A percentile compares a stretch with the other conserved stretches of the same genome.
Conservation (phyloP, 2,113 vertebrate genomes). For the Syrmaticus mikado region DNA sequence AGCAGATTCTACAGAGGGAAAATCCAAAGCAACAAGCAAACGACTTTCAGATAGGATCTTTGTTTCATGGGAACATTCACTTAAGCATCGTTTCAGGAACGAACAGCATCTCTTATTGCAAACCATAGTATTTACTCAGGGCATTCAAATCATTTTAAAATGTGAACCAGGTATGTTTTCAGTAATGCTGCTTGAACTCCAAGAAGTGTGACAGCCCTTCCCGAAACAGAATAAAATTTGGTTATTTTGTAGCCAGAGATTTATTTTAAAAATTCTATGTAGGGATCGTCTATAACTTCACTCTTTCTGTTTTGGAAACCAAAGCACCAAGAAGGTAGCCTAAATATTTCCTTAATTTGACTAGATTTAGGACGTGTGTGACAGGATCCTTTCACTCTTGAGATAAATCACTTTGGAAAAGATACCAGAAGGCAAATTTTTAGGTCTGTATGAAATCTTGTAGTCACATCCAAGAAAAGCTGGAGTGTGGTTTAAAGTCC, state of each 20-base stretch:
- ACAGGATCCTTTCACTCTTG: neutral
- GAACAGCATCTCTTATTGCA: rapidly evolving
- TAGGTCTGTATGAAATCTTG: neutral
- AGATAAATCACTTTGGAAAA: neutral
- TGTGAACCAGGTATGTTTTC: neutral
- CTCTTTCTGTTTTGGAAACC: neutral
- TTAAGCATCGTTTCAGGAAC: neutral
- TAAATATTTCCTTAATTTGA: neutral
- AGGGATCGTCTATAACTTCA: neutral
- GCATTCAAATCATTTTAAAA: neutral
- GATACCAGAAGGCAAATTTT: neutral
- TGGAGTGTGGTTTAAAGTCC: neutral
- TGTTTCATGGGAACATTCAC: neutral
- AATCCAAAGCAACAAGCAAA: neutral
- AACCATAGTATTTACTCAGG: neutral
- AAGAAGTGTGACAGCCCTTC: neutral
- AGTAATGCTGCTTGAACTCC: neutral
- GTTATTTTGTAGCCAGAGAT: neutral
- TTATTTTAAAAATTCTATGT: neutral
- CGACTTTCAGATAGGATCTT: neutral
- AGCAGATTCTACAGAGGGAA: neutral
- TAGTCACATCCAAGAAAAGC: neutral
- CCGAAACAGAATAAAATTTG: neutral
- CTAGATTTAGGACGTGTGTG: neutral
- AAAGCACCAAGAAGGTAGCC: neutral